Percentiles rank a stretch among this genome's conserved stretches.
Evolutionary conservation across 2,797 vertebrate species (phyloP).

Genomic region (Hoplostethus atlanticus): DNA sequence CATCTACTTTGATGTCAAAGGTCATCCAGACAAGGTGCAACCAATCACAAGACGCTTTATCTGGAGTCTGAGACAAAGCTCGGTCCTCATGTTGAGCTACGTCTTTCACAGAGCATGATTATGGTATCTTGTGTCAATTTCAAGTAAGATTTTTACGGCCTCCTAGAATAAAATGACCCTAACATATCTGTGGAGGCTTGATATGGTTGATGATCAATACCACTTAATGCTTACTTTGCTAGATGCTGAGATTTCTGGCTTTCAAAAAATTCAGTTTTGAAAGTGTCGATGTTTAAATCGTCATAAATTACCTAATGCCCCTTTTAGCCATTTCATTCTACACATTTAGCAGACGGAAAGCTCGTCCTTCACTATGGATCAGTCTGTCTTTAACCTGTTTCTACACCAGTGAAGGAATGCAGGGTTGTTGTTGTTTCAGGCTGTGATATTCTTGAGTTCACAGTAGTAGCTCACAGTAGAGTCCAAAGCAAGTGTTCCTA

Average conservation of each 20-base stretch:
- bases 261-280: too few species aligned
- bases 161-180: not conserved
- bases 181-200: not conserved
- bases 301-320: not conserved
- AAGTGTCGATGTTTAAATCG: not conserved
- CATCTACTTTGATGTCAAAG: constrained; percentile 98
- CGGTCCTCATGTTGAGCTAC: too few species aligned
- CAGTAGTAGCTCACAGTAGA: not conserved
- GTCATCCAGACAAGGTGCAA: constrained; percentile 92
- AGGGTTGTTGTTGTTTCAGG: constrained; percentile 44
- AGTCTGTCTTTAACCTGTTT: constrained; percentile 14
- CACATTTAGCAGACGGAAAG: too few species aligned
- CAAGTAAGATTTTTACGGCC: too few species aligned
- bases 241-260: too few species aligned
- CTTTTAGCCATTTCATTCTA: too few species aligned
- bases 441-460: constrained; percentile 26
- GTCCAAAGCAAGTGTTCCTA: constrained; percentile 6
- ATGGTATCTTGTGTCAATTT: not conserved
- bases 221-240: too few species aligned
- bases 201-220: too few species aligned
- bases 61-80: not conserved
- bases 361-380: too few species aligned
- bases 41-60: not conserved
- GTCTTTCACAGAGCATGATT: not conserved
- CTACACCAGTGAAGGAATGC: constrained; percentile 19